Evolutionary conservation across 30 jellyfish, hydroid and myxozoan species (phyloP).

Genomic region (Aurelia coerulea): DNA sequence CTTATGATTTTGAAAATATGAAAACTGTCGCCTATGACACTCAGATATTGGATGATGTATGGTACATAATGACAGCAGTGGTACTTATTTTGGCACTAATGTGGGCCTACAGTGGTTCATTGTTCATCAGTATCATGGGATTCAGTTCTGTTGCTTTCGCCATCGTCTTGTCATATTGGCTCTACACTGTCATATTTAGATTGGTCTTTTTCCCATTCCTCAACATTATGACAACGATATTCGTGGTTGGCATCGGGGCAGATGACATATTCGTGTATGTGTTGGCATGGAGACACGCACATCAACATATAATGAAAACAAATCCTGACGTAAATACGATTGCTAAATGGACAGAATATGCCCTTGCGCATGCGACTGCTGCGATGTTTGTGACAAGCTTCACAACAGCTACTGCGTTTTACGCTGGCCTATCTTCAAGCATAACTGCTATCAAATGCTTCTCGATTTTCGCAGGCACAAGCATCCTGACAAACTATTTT

Average conservation of each 20-base stretch:
- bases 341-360: conserved; percentile 71
- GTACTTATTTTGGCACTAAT: conserved; percentile 48
- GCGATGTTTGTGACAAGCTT: conserved; percentile 92
- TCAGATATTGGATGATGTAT: conserved; percentile 57
- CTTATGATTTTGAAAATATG: conserved; percentile 54
- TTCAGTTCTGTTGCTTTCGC: conserved; percentile 71
- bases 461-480: conserved; percentile 82
- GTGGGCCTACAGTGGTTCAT: conserved; percentile 77
- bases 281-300: conserved; percentile 83
- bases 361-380: conserved; percentile 76
- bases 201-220: conserved; percentile 81
- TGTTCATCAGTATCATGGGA: conserved; percentile 66
- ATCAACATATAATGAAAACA: conserved; percentile 14
- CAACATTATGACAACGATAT: conserved; percentile 73
- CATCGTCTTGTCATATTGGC: conserved; percentile 61
- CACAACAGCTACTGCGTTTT: conserved; percentile 92
- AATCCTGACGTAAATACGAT: conserved; percentile 21
- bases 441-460: conserved; percentile 81
- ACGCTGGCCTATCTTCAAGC: conserved; percentile 75
- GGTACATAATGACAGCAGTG: conserved; percentile 75
- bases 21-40: conserved; percentile 54
- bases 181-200: conserved; percentile 67
- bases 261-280: conserved; percentile 85
- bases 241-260: conserved; percentile 88
- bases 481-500: conserved; percentile 76